A percentile compares a stretch with the other conserved stretches of the same genome.
These are phyloP conservation scores for Amaurobius ferox DNA, from an alignment of 2,888 invertebrate species.

Conservation along the genomic window DNA sequence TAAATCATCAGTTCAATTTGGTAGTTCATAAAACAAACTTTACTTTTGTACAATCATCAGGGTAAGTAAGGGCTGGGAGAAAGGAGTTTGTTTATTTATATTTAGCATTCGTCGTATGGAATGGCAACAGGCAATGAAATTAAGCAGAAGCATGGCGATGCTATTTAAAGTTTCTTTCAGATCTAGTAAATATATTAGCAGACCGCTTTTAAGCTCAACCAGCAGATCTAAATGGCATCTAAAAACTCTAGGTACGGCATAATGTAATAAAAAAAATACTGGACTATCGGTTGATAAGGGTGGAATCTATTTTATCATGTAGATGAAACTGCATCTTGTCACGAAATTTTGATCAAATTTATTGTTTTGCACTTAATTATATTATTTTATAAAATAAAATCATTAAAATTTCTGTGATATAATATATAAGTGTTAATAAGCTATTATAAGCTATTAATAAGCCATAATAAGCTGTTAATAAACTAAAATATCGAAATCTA, in stretches of 20 bases:
- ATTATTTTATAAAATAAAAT: not conserved
- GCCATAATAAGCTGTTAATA: not conserved
- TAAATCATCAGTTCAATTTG: no score
- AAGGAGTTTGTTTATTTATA: no score
- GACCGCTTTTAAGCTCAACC: not conserved
- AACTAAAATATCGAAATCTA: no score
- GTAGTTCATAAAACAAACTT: no score
- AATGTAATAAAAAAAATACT: not conserved
- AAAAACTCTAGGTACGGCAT: not conserved
- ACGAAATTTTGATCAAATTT: not conserved
- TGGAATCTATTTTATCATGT: not conserved
- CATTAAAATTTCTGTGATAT: not conserved
- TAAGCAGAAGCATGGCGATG: not conserved
- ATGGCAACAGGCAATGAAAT: not conserved
- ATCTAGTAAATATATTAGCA: not conserved
- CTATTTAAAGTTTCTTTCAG: not conserved
- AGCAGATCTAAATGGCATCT: not conserved
- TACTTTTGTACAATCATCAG: no score
- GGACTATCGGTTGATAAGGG: not conserved
- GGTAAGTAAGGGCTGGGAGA: no score
- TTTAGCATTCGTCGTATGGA: no score
- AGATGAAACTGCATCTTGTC: no score
- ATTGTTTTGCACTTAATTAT: not conserved
- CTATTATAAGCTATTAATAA: not conserved
- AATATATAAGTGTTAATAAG: not conserved